Evolutionary conservation across 2,113 vertebrate species (phyloP), one percentile per base, ranked within the genome.

Genomic region (Maylandia zebra): DNA sequence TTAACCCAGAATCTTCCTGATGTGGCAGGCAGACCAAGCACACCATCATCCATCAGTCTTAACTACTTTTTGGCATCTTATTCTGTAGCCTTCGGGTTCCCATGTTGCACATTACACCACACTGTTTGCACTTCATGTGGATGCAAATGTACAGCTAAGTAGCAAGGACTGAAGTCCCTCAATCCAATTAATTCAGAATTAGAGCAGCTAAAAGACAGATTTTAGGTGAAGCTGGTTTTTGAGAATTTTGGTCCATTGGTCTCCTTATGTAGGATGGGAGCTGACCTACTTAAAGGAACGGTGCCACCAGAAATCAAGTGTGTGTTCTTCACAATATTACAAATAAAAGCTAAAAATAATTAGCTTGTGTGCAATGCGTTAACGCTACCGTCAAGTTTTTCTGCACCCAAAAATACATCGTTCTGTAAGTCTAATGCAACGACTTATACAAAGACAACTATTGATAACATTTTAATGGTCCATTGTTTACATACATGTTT

Each of bases 31-130:
- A 86, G 85, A 93, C 88, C 82, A 83, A 93, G 88, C 36, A 10
- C 50, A 79, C 3, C 50, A 17, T 86, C 74, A 81, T 90, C 88
- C 59, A 80, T 87, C 78, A 89, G 92, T 94, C 94, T 94, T 93
- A 93, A 90, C 12, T 71, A 82, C 57, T 85, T 38, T 83, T 38
- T 83, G 14, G 84, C 4, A 19, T 90, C 48, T 89, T 83, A 86
- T 80, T 64, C 69, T 17, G 86, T 59, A 88, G 87, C 90, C 90
- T 93, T 95, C 87, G 88, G 8, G 69, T 91, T 94, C 85, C 82
- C 90, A 90, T 89, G 66, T 88, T 83, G 53, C 82, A 53, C 27
- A 66, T 24, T 41, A 86, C 81, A 14, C 48, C 78, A 81, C 83
- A 50, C 17, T 53, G 30, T 79, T 52, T 87, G 85, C 88, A 83